Base-by-base conservation (phyloP, 2,888 invertebrate genomes). In the Sicus ferrugineus region DNA sequence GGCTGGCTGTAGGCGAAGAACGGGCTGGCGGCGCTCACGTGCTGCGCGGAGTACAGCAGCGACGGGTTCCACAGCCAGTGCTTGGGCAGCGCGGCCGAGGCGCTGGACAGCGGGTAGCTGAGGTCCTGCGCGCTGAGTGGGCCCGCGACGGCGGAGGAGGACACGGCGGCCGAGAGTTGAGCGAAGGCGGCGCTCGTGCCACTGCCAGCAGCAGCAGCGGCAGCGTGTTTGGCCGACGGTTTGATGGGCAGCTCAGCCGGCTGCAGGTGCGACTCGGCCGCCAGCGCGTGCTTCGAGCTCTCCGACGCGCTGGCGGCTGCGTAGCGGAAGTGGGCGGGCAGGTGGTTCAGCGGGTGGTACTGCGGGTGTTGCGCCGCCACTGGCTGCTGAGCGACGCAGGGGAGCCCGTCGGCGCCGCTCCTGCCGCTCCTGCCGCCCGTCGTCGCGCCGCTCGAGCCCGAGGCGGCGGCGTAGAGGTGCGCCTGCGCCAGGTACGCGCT, bases 21-120 rank as follows among this genome's bases (percentile, higher is more conserved):
- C 52, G 78, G 82, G 21, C 77, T 77, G 3, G 78, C 76, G 73
- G 83, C 81, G 74, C 82, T 76, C 70, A 81, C 46, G 69, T 84
- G 75, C 72, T 82, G 74, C 66, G 83, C 75, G 30, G 84, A 83
- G 73, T 86, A 86, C 21, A 86, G 77, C 2, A 86, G 71, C 7
- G 84, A 84, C 2, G 85, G 82, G 74, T 85, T 86, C 86, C 86
- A 86, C 21, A 86, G 78, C 86, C 86, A 86, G 73, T 86, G 85
- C 59, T 86, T 86, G 68, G 84, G 81, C 46, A 85, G 74, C 14
- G 77, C 72, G 14, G 82, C 77, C 19, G 65, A 23, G 21, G 59
- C 30, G 19, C 26, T 31, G 34, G 59, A 23, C 21, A 67, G 67
- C 63, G 81, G 79, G 58, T 84, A 84, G 34, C 75, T 78, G 11